These are phyloP conservation scores for Cathartes aura DNA, from an alignment of 2,113 vertebrate genomes.

Conservation along the genomic window DNA sequence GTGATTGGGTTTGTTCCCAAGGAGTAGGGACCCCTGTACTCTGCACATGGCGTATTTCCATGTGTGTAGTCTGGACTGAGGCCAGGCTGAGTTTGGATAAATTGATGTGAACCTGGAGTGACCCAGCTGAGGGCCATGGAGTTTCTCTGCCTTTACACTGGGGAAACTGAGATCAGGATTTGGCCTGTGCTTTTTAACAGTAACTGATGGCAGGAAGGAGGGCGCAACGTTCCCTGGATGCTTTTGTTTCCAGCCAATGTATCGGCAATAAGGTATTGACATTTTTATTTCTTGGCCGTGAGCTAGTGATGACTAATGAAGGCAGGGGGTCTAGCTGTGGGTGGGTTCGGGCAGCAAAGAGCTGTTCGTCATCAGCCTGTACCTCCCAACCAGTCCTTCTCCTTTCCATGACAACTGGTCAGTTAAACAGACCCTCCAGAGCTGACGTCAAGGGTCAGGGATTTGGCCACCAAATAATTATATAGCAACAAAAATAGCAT, in stretches of 20 bases:
- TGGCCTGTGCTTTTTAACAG: background rate
- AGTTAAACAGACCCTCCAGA: slow-evolving; percentile 26
- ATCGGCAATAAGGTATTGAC: slow-evolving; percentile 25
- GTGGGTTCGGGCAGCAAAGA: slow-evolving; percentile 34
- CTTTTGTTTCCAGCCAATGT: background rate
- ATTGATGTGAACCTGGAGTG: background rate
- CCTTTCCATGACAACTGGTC: slow-evolving; percentile 35
- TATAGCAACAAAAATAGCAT: slow-evolving; percentile 40
- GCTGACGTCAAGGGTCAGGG: slow-evolving; percentile 45
- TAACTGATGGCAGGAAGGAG: background rate
- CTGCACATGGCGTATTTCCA: background rate
- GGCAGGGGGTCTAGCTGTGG: slow-evolving; percentile 34
- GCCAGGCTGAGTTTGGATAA: background rate
- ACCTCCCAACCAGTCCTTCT: background rate
- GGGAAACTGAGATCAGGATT: slow-evolving; percentile 36
- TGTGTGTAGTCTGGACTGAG: background rate
- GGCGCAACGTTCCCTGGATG: background rate
- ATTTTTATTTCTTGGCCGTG: slow-evolving; percentile 31
- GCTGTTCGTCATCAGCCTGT: background rate
- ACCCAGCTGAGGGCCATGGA: background rate
- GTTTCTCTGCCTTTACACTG: background rate
- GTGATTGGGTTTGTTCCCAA: background rate
- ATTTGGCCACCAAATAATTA: slow-evolving; percentile 54
- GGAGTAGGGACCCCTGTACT: background rate
- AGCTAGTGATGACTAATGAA: slow-evolving; percentile 10